Conservation (phyloP, 2,888 invertebrate species). For the Lycophotia porphyrea region DNA sequence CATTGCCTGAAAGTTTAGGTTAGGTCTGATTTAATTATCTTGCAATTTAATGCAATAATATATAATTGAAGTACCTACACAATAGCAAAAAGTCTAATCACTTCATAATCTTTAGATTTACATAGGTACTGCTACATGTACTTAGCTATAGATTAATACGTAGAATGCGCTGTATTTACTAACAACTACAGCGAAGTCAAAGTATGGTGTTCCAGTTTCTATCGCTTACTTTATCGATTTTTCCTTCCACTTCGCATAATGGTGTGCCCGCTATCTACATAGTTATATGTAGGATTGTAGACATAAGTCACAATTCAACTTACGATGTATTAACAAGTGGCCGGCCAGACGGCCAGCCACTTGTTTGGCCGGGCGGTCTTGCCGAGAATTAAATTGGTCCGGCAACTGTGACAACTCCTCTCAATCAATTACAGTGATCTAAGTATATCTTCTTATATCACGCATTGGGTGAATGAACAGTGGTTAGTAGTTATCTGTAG, state of each 20-base stretch:
- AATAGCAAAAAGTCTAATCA: background rate
- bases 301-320: slow-evolving; percentile 44
- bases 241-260: slow-evolving; percentile 57
- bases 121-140: background rate
- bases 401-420: slow-evolving; percentile 58
- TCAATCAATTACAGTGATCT: slow-evolving; percentile 62
- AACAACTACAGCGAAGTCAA: slow-evolving; percentile 39
- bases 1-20: background rate
- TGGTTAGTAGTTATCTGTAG: background rate
- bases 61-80: too few species aligned
- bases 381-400: slow-evolving; percentile 60
- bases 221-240: slow-evolving; percentile 64
- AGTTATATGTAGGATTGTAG: slow-evolving; percentile 20
- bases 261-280: slow-evolving; percentile 28
- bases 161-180: slow-evolving; percentile 2
- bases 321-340: slow-evolving; percentile 47
- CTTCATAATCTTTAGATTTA: background rate
- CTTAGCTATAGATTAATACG: background rate
- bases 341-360: slow-evolving; percentile 52
- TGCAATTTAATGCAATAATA: background rate
- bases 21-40: background rate
- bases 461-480: slow-evolving; percentile 52
- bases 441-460: slow-evolving; percentile 46
- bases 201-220: slow-evolving; percentile 63
- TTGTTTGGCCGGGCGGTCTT: too few species aligned